A percentile compares a stretch with the other conserved stretches of the same genome.
Conservation (phyloP, 2,888 invertebrate genomes). For the Phragmatobia fuliginosa region DNA sequence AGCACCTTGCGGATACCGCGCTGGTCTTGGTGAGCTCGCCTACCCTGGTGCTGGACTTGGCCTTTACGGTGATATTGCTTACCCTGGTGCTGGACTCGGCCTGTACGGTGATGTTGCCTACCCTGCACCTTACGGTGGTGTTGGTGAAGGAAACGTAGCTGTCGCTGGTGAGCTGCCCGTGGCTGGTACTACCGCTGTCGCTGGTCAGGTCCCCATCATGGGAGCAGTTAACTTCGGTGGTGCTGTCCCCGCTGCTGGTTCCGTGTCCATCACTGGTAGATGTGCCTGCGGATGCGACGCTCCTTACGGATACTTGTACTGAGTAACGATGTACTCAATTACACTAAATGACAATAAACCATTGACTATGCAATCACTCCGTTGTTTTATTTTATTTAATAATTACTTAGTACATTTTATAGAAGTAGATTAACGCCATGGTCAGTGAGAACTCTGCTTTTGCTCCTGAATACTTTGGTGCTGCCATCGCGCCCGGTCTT, state of each 20-base stretch:
- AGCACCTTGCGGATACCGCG: constrained; percentile 26
- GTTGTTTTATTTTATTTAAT: too few species aligned
- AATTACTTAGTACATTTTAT: too few species aligned
- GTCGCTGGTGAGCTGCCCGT: constrained; percentile 56
- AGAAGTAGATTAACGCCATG: constrained; percentile 10
- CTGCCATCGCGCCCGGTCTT: constrained; percentile 1
- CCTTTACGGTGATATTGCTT: neutral
- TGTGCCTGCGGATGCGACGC: constrained; percentile 52
- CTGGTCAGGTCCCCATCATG: constrained; percentile 57
- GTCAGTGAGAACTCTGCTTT: neutral
- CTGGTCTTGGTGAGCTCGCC: constrained; percentile 21
- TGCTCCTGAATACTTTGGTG: constrained; percentile 11
- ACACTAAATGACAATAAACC: neutral
- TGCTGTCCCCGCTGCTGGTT: constrained; percentile 55
- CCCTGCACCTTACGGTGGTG: constrained; percentile 38
- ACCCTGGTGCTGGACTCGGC: constrained; percentile 16
- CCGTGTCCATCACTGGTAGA: constrained; percentile 31
- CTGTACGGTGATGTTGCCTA: constrained; percentile 6
- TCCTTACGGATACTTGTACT: constrained; percentile 4
- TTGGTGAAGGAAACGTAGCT: constrained; percentile 50
- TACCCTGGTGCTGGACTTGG: constrained; percentile 7
- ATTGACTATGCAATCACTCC: neutral
- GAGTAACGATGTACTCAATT: too few species aligned
- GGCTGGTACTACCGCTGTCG: constrained; percentile 51
- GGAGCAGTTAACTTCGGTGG: constrained; percentile 53